Evolutionary conservation across 1,140 invertebrate species (phyloP).

Genomic region (Apis dorsata): DNA sequence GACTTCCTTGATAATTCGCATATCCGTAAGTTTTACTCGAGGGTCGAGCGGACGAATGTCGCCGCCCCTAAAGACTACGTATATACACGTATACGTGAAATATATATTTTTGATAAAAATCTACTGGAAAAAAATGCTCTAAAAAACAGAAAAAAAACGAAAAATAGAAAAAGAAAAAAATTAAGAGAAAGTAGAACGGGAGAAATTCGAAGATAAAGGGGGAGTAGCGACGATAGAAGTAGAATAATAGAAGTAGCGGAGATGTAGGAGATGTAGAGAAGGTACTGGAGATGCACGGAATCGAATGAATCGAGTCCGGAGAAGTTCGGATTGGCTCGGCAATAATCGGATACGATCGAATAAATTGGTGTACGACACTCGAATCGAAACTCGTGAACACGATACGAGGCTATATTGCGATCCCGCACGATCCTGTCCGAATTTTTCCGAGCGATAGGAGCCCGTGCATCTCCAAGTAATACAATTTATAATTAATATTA

Average conservation of each 20-base stretch:
- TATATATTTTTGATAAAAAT: constrained; percentile 79
- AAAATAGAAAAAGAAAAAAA: neutral
- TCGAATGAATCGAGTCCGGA: no score
- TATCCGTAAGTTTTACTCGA: constrained; percentile 77
- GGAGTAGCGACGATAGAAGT: neutral
- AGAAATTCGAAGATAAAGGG: neutral
- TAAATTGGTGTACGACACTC: no score
- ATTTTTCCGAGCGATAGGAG: no score
- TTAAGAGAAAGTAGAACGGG: neutral
- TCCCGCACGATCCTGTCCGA: no score
- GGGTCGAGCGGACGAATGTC: constrained; percentile 66
- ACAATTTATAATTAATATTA: neutral
- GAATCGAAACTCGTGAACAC: no score
- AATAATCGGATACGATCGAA: no score
- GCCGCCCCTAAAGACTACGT: constrained; percentile 52
- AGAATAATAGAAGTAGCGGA: neutral
- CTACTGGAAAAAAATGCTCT: constrained; percentile 58
- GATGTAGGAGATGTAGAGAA: neutral
- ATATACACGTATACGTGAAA: constrained; percentile 52
- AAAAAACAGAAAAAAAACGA: constrained; percentile 57
- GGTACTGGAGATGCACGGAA: no score
- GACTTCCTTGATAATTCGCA: constrained; percentile 78
- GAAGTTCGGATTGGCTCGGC: no score
- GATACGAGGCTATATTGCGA: no score
- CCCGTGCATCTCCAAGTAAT: no score